Conservation (phyloP, 2,113 vertebrate genomes). For the Datnioides undecimradiatus region DNA sequence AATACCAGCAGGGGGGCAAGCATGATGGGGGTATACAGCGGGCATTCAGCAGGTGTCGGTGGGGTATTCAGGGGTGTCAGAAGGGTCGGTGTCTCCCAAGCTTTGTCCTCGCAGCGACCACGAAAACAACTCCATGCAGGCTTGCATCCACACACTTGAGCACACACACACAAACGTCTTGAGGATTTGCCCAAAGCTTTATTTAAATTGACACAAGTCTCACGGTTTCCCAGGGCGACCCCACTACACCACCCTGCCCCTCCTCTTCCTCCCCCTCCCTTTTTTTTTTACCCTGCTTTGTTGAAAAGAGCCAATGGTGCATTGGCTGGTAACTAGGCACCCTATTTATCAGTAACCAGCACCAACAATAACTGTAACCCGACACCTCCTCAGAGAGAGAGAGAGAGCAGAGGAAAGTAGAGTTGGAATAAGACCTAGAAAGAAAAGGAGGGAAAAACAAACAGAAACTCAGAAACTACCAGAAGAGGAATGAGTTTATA, state of each 20-base stretch:
- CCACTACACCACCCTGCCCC: neutral
- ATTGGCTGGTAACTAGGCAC: conserved; percentile 79
- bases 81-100: conserved; percentile 49
- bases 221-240: conserved; percentile 73
- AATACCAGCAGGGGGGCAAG: conserved; percentile 57
- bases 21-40: conserved; percentile 38
- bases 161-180: conserved; percentile 55
- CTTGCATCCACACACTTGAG: conserved; percentile 11
- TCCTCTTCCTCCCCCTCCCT: neutral
- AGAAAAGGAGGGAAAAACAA: conserved; percentile 17
- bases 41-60: conserved; percentile 69
- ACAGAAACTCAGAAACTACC: conserved; percentile 16
- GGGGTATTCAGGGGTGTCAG: conserved; percentile 41
- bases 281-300: conserved; percentile 56
- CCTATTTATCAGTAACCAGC: conserved; percentile 83
- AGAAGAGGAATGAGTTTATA: neutral
- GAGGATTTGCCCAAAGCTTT: conserved; percentile 57
- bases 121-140: conserved; percentile 25
- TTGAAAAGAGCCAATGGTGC: conserved; percentile 77
- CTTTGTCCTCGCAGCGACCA: conserved; percentile 32
- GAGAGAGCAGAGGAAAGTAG: conserved; percentile 47
- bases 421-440: conserved; percentile 42
- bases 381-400: conserved; percentile 72
- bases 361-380: conserved; percentile 80
- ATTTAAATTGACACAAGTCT: conserved; percentile 77